Evolutionary conservation across 2,888 invertebrate species (phyloP).

Genomic region (Eueremaeus valkanovi): DNA sequence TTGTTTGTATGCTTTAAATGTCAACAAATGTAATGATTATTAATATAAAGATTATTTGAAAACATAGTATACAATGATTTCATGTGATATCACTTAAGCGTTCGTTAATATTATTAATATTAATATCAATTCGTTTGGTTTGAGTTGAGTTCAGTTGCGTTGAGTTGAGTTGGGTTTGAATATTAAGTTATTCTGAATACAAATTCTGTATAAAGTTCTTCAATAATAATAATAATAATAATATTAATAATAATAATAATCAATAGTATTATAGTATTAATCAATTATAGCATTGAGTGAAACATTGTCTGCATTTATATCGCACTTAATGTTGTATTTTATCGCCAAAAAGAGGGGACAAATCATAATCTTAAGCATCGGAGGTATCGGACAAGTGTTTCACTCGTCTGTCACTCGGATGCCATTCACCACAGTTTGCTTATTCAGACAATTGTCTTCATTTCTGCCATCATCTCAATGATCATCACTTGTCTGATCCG

Average conservation of each 20-base stretch:
- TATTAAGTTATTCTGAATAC: too few relatives aligned
- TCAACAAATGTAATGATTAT: not conserved
- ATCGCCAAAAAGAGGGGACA: slow-evolving; percentile 26
- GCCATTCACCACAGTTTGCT: not conserved
- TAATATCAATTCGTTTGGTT: not conserved
- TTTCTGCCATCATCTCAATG: not conserved
- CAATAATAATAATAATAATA: too few relatives aligned
- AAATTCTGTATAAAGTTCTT: too few relatives aligned
- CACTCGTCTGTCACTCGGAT: not conserved
- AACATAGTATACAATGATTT: slow-evolving; percentile 12
- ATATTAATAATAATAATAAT: too few relatives aligned
- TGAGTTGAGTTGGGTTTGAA: too few relatives aligned
- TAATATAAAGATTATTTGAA: not conserved
- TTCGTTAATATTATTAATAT: not conserved
- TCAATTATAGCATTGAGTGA: not conserved
- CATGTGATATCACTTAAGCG: slow-evolving; percentile 28
- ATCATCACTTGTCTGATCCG: not conserved
- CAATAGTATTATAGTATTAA: too few relatives aligned
- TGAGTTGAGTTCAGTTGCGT: too few relatives aligned
- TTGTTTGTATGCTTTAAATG: not conserved
- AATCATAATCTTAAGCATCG: slow-evolving; percentile 24
- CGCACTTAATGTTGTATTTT: not conserved
- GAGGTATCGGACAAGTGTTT: slow-evolving; percentile 10
- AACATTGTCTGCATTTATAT: not conserved
- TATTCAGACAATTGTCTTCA: not conserved